These are phyloP conservation scores for Ptychobarbus kaznakovi DNA, from an alignment of 2,797 vertebrate genomes.

Conservation along the genomic window DNA sequence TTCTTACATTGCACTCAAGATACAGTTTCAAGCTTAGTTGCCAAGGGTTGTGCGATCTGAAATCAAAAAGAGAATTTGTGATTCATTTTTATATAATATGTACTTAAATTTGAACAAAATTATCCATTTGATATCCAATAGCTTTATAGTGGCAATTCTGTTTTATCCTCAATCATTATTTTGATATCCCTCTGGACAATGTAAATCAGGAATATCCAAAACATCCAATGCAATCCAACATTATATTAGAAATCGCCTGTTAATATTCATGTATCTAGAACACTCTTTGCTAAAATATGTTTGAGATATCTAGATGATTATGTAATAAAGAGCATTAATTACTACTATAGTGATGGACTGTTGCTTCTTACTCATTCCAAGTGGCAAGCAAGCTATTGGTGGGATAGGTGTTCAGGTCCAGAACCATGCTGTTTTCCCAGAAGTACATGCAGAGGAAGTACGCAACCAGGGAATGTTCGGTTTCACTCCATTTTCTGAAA, in stretches of 20 bases:
- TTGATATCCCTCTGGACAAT: neutral
- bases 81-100: neutral
- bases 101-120: neutral
- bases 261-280: neutral
- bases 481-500: conserved; percentile 39
- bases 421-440: conserved; percentile 37
- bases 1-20: conserved; percentile 53
- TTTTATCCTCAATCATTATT: neutral
- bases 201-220: neutral
- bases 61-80: neutral
- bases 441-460: conserved; percentile 53
- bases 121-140: neutral
- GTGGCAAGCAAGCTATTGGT: conserved; percentile 26
- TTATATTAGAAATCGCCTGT: neutral
- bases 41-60: conserved; percentile 52
- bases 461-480: conserved; percentile 39
- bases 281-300: neutral
- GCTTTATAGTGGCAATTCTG: neutral
- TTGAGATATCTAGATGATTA: neutral
- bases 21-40: conserved; percentile 40
- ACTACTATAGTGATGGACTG: neutral
- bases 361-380: conserved; percentile 57
- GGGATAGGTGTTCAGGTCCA: conserved; percentile 22
- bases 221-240: neutral
- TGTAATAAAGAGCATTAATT: neutral